A percentile compares a stretch with the other conserved stretches of the same genome.
Evolutionary conservation across 1,140 invertebrate species (phyloP).

Genomic region (Scaptomyza pallida): DNA sequence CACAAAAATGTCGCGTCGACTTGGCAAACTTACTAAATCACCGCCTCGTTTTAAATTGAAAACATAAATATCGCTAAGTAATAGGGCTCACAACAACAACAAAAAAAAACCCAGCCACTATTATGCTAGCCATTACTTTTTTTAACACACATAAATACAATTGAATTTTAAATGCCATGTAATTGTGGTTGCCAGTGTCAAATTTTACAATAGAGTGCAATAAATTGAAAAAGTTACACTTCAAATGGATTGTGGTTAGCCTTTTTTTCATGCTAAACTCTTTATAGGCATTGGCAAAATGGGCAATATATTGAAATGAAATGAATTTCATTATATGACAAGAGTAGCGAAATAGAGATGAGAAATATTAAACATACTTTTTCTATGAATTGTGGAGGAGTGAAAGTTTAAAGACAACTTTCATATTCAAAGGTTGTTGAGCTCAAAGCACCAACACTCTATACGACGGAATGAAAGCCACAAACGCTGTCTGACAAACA

Average conservation of each 20-base stretch:
- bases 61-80: slow-evolving; percentile 46
- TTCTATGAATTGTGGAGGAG: too few relatives aligned
- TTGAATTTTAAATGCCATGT: slow-evolving; percentile 13
- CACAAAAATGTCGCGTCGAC: slow-evolving; percentile 35
- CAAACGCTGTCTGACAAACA: too few relatives aligned
- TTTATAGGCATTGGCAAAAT: neutral
- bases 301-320: neutral
- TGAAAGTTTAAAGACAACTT: too few relatives aligned
- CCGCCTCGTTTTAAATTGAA: slow-evolving; percentile 53
- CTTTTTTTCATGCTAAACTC: neutral
- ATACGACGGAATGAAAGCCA: too few relatives aligned
- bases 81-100: neutral
- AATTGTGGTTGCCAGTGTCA: slow-evolving; percentile 14
- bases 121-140: neutral
- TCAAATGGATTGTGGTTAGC: neutral
- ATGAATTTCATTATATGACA: too few relatives aligned
- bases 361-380: too few relatives aligned
- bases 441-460: too few relatives aligned
- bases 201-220: slow-evolving; percentile 1
- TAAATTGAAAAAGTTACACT: neutral
- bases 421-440: too few relatives aligned
- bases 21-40: slow-evolving; percentile 37
- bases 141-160: neutral
- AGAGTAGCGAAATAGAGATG: too few relatives aligned
- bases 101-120: slow-evolving; percentile 22